Conservation (phyloP, 1,140 invertebrate species). For the Lepidotrigona ventralis region DNA sequence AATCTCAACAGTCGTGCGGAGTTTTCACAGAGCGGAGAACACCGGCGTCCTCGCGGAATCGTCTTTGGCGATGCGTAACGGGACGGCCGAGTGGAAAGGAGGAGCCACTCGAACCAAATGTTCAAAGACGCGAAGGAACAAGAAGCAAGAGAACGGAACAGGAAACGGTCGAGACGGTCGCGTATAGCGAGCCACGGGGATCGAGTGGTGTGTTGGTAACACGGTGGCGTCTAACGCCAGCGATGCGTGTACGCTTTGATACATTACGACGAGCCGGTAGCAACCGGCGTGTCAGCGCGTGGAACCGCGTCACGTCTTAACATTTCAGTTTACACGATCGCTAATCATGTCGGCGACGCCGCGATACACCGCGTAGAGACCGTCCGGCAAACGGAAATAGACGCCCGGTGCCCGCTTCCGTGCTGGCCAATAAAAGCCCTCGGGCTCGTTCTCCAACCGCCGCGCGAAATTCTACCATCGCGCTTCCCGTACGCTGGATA, state of each 20-base stretch:
- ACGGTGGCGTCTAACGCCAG: slow-evolving; percentile 63
- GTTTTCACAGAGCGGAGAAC: neutral
- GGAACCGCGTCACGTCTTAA: slow-evolving; percentile 73
- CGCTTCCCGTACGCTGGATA: neutral
- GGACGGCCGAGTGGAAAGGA: neutral
- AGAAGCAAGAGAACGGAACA: neutral
- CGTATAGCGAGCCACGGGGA: neutral
- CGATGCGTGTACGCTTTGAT: slow-evolving; percentile 74
- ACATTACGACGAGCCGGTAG: slow-evolving; percentile 72
- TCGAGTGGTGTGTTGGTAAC: neutral
- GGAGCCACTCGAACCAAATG: too few species aligned
- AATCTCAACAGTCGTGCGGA: too few species aligned
- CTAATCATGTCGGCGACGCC: slow-evolving; percentile 73
- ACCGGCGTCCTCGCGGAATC: neutral
- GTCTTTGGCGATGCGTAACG: neutral
- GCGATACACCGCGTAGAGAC: slow-evolving; percentile 47
- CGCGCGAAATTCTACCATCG: slow-evolving; percentile 15
- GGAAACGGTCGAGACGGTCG: slow-evolving; percentile 29
- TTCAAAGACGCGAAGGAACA: neutral
- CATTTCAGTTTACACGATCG: slow-evolving; percentile 78
- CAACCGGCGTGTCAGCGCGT: slow-evolving; percentile 69
- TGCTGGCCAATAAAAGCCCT: slow-evolving; percentile 24
- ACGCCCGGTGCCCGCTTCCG: slow-evolving; percentile 24
- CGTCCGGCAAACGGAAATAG: slow-evolving; percentile 50
- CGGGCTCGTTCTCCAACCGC: neutral